Percentiles rank a stretch among this genome's conserved stretches.
Conservation (phyloP, 2,113 vertebrate genomes). For the Danio rerio region GRCz12tu NC_133182.1:69567501-69568000, state of each 20-base stretch:
- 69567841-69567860: neutral
- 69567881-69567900: neutral
- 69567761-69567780: conserved; percentile 25
- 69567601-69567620: conserved; percentile 66
- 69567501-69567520: conserved; percentile 56
- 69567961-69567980: too few species aligned
- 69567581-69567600: conserved; percentile 66
- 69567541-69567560: conserved; percentile 75
- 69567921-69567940: too few species aligned
- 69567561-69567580: conserved; percentile 72
- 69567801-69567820: conserved; percentile 16
- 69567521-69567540: conserved; percentile 57
- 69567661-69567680: conserved; percentile 63
- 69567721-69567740: conserved; percentile 52
- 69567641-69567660: conserved; percentile 69
- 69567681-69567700: conserved; percentile 66
- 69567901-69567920: neutral
- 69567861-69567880: neutral
- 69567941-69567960: too few species aligned
- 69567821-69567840: neutral
- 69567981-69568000: too few species aligned
- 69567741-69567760: conserved; percentile 46
- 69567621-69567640: conserved; percentile 70
- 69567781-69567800: conserved; percentile 32
- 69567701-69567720: conserved; percentile 71